Evolutionary conservation across 2,797 vertebrate species (phyloP), one percentile per base, ranked within the genome.

Genomic region (Anniella stebbinsi): DNA sequence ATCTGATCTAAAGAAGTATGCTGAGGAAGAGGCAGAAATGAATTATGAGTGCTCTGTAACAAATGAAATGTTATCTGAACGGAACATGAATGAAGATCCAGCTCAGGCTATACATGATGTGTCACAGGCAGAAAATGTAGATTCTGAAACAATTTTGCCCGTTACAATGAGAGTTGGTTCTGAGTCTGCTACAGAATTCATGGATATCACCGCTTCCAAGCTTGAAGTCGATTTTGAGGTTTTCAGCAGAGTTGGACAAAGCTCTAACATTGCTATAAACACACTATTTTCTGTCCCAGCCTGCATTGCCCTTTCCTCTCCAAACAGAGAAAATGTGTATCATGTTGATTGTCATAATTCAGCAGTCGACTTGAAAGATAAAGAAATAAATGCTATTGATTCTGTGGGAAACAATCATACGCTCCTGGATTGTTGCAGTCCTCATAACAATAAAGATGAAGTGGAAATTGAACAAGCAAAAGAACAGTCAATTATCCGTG

Each of bases 391-490:
- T 0, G 63, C 23, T 36, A 23, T 83, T 8, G 94, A 93, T 91
- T 92, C 93, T 0, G 91, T 89, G 48, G 87, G 48, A 0, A 21
- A 57, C 28, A 92, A 80, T 1, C 86, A 84, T 2, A 82, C 95
- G 83, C 86, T 92, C 1, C 23, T 89, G 4, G 86, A 38, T 36
- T 89, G 48, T 25, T 25, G 60, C 28, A 94, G 91, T 86, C 69
- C 63, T 45, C 85, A 88, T 0, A 1, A 93, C 33, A 88, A 86
- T 1, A 94, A 95, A 89, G 87, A 48, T 0, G 91, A 95, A 75
- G 21, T 76, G 0, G 92, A 93, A 60, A 51, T 73, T 25, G 3
- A 25, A 18, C 1, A 3, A 70, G 89, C 86, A 12, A 25, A 13
- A 17, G 77, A 89, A 1, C 92, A 57, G 45, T 41, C 33, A 30